Percentiles rank a stretch among this genome's conserved stretches.
phyloP scores from a whole-genome alignment of 2,113 vertebrate genomes.

The Tetrax tetrax region DNA sequence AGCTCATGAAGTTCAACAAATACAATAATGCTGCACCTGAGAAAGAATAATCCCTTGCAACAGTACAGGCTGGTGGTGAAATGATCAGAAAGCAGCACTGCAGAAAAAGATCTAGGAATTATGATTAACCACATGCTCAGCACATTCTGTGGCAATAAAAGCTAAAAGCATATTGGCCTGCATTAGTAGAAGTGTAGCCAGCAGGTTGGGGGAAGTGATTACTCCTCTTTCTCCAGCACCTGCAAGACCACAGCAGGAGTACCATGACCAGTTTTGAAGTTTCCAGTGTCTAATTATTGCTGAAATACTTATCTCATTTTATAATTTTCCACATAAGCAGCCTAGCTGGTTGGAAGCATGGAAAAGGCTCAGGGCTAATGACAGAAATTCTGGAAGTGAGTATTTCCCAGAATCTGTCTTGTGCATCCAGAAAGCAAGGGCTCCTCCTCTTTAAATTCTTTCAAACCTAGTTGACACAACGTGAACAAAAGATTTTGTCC shows the following conservation, averaged over 20 bases:
- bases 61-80: neutral
- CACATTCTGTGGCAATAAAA: neutral
- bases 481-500: neutral
- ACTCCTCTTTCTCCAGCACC: too few relatives aligned
- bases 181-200: too few relatives aligned
- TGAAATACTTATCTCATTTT: neutral
- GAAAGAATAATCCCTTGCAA: too few relatives aligned
- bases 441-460: neutral
- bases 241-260: too few relatives aligned
- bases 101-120: neutral
- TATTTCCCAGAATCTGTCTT: neutral
- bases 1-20: too few relatives aligned
- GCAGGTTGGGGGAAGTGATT: too few relatives aligned
- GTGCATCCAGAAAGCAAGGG: neutral
- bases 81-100: neutral
- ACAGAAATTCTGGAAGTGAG: neutral
- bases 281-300: neutral
- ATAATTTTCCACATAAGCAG: neutral
- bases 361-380: neutral
- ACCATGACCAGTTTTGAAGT: neutral
- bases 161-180: neutral
- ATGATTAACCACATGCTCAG: rapidly evolving
- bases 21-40: too few relatives aligned
- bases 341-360: neutral
- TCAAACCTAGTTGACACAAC: neutral